phyloP scores from a whole-genome alignment of 2,113 vertebrate species.

The Sylvietta virens region DNA sequence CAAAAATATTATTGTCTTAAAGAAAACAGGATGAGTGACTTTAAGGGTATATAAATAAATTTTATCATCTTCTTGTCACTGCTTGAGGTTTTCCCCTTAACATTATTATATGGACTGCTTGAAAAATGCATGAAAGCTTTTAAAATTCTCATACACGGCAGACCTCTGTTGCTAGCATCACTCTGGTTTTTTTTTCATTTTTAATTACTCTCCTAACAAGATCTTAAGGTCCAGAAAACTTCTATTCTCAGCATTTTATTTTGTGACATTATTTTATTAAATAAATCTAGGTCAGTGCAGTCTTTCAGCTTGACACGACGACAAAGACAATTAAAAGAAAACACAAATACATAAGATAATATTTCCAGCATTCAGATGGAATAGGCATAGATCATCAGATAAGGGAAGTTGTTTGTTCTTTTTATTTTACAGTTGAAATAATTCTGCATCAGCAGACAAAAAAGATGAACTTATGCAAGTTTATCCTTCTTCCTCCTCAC shows the following conservation, averaged over 20 bases:
- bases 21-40: neutral
- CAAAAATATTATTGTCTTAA: neutral
- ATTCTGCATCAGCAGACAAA: neutral
- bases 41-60: neutral
- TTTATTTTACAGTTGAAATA: neutral
- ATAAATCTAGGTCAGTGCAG: neutral
- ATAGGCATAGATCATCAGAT: neutral
- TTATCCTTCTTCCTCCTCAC: neutral
- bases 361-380: neutral
- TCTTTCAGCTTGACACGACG: neutral
- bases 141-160: neutral
- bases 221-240: neutral
- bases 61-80: neutral
- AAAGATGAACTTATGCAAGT: neutral
- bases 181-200: neutral
- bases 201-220: neutral
- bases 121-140: neutral
- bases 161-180: neutral
- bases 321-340: neutral
- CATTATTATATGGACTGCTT: neutral
- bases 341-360: neutral
- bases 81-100: accelerated
- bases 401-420: neutral
- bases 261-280: neutral
- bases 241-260: neutral